Conservation (phyloP, 37 sponge, comb jelly and placozoan species). For the Mnemiopsis leidyi region DNA sequence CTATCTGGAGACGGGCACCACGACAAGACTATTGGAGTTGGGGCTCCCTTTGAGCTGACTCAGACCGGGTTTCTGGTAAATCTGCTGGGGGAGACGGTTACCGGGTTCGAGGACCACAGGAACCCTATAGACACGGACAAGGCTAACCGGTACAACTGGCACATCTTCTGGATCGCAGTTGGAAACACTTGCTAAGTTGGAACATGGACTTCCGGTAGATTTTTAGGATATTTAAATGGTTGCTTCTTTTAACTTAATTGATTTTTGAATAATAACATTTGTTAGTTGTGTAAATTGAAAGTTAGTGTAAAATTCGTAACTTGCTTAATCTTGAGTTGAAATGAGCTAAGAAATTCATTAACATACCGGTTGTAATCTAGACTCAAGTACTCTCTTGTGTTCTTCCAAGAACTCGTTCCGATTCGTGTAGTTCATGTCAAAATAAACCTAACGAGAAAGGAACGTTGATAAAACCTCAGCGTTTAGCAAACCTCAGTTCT, state of each 20-base stretch:
- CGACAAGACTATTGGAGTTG: background rate
- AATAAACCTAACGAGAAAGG: conserved; percentile 89
- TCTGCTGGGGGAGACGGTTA: background rate
- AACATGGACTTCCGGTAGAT: too few relatives aligned
- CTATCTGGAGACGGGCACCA: background rate
- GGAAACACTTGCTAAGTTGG: background rate
- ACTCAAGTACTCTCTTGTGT: conserved; percentile 84
- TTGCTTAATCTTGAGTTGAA: too few relatives aligned
- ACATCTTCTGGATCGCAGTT: background rate
- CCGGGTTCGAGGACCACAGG: background rate
- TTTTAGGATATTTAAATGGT: too few relatives aligned
- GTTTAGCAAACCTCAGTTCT: too few relatives aligned
- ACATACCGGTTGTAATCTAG: conserved; percentile 74
- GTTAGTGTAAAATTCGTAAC: too few relatives aligned
- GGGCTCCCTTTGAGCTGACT: background rate
- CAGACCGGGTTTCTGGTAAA: background rate
- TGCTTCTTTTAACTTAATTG: too few relatives aligned
- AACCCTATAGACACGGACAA: background rate
- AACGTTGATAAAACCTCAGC: too few relatives aligned
- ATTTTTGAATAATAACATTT: too few relatives aligned
- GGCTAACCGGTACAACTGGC: background rate
- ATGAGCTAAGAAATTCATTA: too few relatives aligned
- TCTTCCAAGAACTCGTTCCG: conserved; percentile 82
- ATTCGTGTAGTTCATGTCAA: conserved; percentile 96
- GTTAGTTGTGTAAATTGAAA: too few relatives aligned